A percentile compares a stretch with the other conserved stretches of the same genome.
These are phyloP conservation scores for Oenanthe melanoleuca DNA, from an alignment of 2,113 vertebrate genomes.

Conservation along the genomic window DNA sequence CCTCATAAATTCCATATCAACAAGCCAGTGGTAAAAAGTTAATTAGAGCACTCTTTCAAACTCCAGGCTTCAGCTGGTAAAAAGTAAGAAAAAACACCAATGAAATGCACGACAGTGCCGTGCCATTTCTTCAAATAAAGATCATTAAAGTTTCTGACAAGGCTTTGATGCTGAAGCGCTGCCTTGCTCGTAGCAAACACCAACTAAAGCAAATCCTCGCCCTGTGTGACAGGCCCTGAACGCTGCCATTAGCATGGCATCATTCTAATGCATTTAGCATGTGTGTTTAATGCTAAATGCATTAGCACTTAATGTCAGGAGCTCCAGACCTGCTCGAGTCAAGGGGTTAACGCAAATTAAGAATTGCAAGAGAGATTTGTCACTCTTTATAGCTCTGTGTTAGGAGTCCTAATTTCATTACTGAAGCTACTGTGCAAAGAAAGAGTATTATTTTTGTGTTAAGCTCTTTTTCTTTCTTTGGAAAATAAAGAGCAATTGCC, in stretches of 20 bases:
- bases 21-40: not conserved
- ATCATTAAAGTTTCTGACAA: constrained; percentile 20
- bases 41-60: constrained; percentile 1
- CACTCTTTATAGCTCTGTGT: constrained; percentile 48
- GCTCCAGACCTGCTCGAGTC: constrained; percentile 41
- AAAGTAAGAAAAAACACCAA: not conserved
- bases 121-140: not conserved
- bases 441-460: constrained; percentile 46
- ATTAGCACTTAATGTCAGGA: constrained; percentile 67
- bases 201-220: constrained; percentile 25
- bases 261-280: constrained; percentile 42
- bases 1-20: not conserved
- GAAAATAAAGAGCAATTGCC: not conserved
- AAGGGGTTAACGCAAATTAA: constrained; percentile 66
- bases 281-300: constrained; percentile 63
- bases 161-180: not conserved
- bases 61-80: not conserved
- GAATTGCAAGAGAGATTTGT: constrained; percentile 50
- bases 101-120: not conserved
- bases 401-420: constrained; percentile 59
- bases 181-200: constrained; percentile 18
- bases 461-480: not conserved
- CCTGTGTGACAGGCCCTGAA: constrained; percentile 47
- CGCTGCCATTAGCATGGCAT: constrained; percentile 45
- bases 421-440: not conserved